phyloP scores from a whole-genome alignment of 2,888 invertebrate genomes.

The Erebia palarica region DNA sequence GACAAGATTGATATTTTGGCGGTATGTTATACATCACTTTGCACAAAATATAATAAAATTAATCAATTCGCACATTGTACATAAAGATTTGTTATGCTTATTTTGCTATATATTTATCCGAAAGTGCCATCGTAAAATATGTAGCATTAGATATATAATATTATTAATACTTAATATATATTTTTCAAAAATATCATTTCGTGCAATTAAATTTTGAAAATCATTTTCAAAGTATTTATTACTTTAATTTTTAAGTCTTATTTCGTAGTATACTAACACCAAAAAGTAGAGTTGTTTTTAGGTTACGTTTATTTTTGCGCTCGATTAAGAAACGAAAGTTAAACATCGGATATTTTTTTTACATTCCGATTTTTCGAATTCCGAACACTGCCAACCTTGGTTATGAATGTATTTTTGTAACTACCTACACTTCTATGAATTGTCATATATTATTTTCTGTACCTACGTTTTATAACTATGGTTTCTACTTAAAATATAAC shows the following conservation, averaged over 20 bases:
- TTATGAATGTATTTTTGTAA: slow-evolving; percentile 23
- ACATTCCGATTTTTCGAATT: slow-evolving; percentile 34
- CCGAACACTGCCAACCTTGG: slow-evolving; percentile 32
- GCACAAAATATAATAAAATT: slow-evolving; percentile 47
- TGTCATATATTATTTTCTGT: background rate
- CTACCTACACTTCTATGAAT: slow-evolving; percentile 5
- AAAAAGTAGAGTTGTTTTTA: slow-evolving; percentile 66
- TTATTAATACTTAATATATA: slow-evolving; percentile 29
- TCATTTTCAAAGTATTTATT: slow-evolving; percentile 72
- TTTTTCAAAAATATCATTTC: slow-evolving; percentile 47
- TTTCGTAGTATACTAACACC: slow-evolving; percentile 77
- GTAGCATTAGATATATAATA: slow-evolving; percentile 36
- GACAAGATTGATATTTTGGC: slow-evolving; percentile 56
- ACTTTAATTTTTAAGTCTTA: slow-evolving; percentile 59
- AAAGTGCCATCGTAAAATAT: slow-evolving; percentile 69
- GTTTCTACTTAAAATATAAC: background rate
- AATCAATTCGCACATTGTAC: slow-evolving; percentile 42
- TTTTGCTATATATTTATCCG: slow-evolving; percentile 68
- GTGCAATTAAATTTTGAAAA: slow-evolving; percentile 61
- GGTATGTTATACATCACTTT: slow-evolving; percentile 45
- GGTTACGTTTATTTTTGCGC: slow-evolving; percentile 39
- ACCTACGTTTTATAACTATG: background rate
- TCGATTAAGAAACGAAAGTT: slow-evolving; percentile 29
- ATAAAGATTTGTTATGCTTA: slow-evolving; percentile 56
- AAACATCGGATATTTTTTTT: slow-evolving; percentile 28